Evolutionary conservation across 2,888 invertebrate species (phyloP).

Genomic region (Thereva nobilitata): DNA sequence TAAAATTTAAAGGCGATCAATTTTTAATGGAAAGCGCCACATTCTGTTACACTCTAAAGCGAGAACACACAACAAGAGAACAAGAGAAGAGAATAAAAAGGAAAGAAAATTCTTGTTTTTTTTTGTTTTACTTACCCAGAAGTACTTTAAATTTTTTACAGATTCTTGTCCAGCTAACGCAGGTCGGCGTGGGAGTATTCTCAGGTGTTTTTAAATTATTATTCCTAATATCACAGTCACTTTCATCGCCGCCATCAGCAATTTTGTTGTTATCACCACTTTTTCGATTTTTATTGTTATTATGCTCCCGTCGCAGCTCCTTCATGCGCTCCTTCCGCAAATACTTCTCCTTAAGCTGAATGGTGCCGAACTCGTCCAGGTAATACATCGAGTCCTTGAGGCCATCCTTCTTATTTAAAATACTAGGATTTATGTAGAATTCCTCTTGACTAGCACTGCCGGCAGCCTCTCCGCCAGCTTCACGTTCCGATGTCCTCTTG

Average conservation of each 20-base stretch:
- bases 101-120: no score
- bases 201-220: constrained; percentile 8
- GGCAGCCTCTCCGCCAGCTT: not conserved
- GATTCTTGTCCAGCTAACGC: constrained; percentile 54
- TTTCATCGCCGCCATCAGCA: constrained; percentile 45
- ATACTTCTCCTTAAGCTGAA: constrained; percentile 55
- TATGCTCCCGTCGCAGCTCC: constrained; percentile 48
- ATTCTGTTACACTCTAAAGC: no score
- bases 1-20: no score
- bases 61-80: no score
- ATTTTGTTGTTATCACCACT: constrained; percentile 31
- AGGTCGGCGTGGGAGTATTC: constrained; percentile 48
- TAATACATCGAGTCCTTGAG: constrained; percentile 57
- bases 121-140: constrained; percentile 42
- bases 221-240: constrained; percentile 44
- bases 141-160: constrained; percentile 45
- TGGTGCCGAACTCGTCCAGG: constrained; percentile 57
- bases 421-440: constrained; percentile 50
- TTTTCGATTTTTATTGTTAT: constrained; percentile 37
- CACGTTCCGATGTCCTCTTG: constrained; percentile 3
- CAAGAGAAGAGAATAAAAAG: no score
- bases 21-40: no score
- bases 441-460: constrained; percentile 27
- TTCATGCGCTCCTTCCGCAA: constrained; percentile 48
- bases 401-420: constrained; percentile 57